A percentile compares a stretch with the other conserved stretches of the same genome.
Evolutionary conservation across 2,888 invertebrate genomes (phyloP).

Genomic region (Polia nebulosa): DNA sequence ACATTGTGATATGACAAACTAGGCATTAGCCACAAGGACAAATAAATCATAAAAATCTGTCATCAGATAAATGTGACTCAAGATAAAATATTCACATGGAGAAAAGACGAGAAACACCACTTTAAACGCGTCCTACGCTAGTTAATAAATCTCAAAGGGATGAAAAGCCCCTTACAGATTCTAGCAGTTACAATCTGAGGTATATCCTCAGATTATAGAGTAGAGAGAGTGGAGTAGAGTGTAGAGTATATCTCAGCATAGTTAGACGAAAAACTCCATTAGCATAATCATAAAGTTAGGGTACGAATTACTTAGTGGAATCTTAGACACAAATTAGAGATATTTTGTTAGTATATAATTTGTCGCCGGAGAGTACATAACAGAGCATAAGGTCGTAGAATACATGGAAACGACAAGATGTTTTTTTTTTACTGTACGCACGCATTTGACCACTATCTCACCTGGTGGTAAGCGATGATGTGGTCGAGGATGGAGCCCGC

Average conservation of each 20-base stretch:
- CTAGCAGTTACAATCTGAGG: slow-evolving; percentile 32
- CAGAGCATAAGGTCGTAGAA: background rate
- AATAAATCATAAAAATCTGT: background rate
- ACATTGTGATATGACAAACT: too few relatives aligned
- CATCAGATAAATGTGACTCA: too few relatives aligned
- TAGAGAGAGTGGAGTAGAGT: too few relatives aligned
- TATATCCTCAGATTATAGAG: too few relatives aligned
- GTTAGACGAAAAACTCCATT: slow-evolving; percentile 23
- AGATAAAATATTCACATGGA: slow-evolving; percentile 5
- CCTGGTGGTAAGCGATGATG: too few relatives aligned
- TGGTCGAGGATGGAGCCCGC: too few relatives aligned
- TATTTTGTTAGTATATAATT: background rate
- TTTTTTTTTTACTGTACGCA: too few relatives aligned
- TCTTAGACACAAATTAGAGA: slow-evolving; percentile 8
- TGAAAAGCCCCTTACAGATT: slow-evolving; percentile 53
- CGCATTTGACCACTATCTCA: too few relatives aligned
- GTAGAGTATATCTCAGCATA: too few relatives aligned
- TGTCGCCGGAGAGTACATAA: background rate
- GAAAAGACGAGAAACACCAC: background rate
- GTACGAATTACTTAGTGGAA: slow-evolving; percentile 11
- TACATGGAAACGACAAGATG: background rate
- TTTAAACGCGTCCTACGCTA: background rate
- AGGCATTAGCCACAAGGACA: background rate
- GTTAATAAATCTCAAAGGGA: slow-evolving; percentile 43
- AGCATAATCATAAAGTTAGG: slow-evolving; percentile 44